These are phyloP conservation scores for Melinaea menophilus DNA, from an alignment of 2,888 invertebrate species.

Conservation along the genomic window DNA sequence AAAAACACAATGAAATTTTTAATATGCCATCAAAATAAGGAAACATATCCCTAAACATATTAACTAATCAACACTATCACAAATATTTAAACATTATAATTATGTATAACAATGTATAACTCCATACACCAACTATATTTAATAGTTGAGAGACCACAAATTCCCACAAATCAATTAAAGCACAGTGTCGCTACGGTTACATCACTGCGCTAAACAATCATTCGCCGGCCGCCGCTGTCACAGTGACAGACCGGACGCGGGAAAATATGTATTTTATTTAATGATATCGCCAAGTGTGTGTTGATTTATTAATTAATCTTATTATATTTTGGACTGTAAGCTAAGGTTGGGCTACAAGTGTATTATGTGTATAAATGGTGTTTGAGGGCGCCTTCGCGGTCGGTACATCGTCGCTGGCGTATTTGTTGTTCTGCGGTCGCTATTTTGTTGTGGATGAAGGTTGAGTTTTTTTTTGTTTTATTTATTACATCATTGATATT, in stretches of 20 bases:
- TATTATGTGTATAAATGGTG: conserved; percentile 54
- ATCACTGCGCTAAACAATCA: conserved; percentile 47
- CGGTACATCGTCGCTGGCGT: conserved; percentile 48
- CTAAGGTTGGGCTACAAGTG: background rate
- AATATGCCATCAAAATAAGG: too few relatives aligned
- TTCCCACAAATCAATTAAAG: conserved; percentile 39
- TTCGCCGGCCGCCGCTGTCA: conserved; percentile 47
- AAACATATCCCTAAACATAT: too few relatives aligned
- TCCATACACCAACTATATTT: too few relatives aligned
- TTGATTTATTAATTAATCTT: background rate
- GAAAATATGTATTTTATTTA: conserved; percentile 1
- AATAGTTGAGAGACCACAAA: background rate
- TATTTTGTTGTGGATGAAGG: conserved; percentile 61
- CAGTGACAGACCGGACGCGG: conserved; percentile 9
- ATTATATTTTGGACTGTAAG: background rate
- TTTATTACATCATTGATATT: background rate
- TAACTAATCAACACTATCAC: too few relatives aligned
- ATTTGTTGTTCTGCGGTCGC: conserved; percentile 49
- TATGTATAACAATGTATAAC: too few relatives aligned
- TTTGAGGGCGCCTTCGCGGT: conserved; percentile 56
- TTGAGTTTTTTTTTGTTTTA: conserved; percentile 33
- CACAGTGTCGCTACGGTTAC: conserved; percentile 49
- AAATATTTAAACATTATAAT: too few relatives aligned
- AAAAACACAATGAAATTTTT: too few relatives aligned
- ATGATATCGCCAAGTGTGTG: conserved; percentile 11